Evolutionary conservation across 1,140 invertebrate species (phyloP).

Genomic region (Dysdera silvatica): DNA sequence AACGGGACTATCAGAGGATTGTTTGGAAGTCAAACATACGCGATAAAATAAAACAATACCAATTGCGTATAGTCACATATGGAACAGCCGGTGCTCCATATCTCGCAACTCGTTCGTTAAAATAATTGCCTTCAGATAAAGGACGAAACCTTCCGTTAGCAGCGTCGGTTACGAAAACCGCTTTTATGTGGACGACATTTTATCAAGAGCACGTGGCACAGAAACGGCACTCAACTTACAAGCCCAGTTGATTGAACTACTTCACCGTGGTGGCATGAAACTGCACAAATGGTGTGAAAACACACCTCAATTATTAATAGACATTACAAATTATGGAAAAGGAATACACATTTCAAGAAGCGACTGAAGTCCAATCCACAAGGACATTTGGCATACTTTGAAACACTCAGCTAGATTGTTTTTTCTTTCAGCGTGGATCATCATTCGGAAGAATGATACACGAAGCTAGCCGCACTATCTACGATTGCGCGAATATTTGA

Average conservation of each 20-base stretch:
- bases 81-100: conserved; percentile 39
- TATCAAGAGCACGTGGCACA: conserved; percentile 22
- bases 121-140: conserved; percentile 35
- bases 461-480: no score
- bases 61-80: conserved; percentile 38
- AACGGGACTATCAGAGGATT: conserved; percentile 39
- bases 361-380: no score
- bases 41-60: conserved; percentile 36
- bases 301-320: no score
- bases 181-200: conserved; percentile 37
- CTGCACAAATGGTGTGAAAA: conserved; percentile 43
- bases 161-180: conserved; percentile 8
- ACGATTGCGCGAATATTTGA: no score
- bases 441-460: no score
- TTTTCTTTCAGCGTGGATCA: no score
- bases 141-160: conserved; percentile 30
- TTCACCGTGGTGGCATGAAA: conserved; percentile 33
- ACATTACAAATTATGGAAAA: no score
- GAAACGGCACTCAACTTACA: conserved; percentile 25
- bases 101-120: conserved; percentile 35
- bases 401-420: no score
- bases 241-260: conserved; percentile 17
- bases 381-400: no score
- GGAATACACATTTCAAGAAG: no score
- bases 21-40: conserved; percentile 39